Percentiles rank a stretch among this genome's conserved stretches.
These are phyloP conservation scores for Ceratina calcarata DNA, from an alignment of 1,140 invertebrate species.

Conservation along the genomic window DNA sequence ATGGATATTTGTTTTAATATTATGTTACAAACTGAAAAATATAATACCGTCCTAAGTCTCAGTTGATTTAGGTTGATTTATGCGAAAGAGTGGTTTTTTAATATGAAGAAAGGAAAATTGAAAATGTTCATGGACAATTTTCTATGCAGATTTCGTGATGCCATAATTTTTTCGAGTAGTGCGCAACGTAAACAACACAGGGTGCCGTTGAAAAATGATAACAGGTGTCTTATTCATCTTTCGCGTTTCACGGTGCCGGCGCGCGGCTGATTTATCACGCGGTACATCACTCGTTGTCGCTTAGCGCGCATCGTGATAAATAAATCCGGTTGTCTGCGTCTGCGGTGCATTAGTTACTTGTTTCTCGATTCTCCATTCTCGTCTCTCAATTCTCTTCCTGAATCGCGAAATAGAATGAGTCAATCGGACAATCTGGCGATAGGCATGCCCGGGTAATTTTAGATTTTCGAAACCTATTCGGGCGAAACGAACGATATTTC, in stretches of 20 bases:
- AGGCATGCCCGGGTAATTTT: conserved; percentile 17
- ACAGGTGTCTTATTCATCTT: conserved; percentile 42
- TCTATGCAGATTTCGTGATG: no score
- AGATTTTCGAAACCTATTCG: conserved; percentile 9
- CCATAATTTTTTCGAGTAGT: not conserved
- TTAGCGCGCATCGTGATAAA: conserved; percentile 3
- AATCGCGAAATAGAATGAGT: no score
- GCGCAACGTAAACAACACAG: not conserved
- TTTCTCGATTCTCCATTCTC: no score
- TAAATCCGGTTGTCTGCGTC: conserved; percentile 10
- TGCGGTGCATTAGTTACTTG: not conserved
- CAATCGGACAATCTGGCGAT: not conserved
- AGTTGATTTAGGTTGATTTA: no score
- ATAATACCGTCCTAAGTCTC: no score
- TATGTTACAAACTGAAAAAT: no score
- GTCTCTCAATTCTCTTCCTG: no score
- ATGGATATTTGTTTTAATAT: no score
- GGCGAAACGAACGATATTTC: conserved; percentile 13
- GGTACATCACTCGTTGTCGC: conserved; percentile 13
- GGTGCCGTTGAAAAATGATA: conserved; percentile 28
- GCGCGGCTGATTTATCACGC: conserved; percentile 34
- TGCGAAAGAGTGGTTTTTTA: no score
- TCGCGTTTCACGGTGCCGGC: not conserved
- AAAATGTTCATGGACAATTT: no score
- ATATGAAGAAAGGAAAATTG: no score